Conservation (phyloP, 1,140 invertebrate genomes). For the Ips nitidus region DNA sequence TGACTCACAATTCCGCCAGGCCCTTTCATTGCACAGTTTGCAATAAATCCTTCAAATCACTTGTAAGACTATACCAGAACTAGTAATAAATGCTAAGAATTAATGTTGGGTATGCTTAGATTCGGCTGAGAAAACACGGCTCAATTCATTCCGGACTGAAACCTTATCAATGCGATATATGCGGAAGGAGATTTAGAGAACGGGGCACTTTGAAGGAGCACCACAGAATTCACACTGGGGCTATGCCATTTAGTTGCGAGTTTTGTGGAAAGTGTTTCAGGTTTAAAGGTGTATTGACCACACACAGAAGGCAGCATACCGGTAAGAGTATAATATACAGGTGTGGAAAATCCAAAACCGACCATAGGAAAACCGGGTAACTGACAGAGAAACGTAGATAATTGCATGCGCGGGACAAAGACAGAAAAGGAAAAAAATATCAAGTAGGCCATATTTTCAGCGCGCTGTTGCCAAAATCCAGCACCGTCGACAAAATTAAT, state of each 20-base stretch:
- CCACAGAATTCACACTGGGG: constrained; percentile 77
- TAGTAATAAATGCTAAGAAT: background rate
- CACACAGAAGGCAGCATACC: constrained; percentile 66
- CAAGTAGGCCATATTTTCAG: too few relatives aligned
- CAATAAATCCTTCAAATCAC: constrained; percentile 57
- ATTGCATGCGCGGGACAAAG: too few relatives aligned
- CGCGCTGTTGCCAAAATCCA: too few relatives aligned
- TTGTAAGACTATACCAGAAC: constrained; percentile 38
- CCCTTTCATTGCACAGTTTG: constrained; percentile 55
- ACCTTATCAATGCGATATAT: constrained; percentile 74
- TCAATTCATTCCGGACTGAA: constrained; percentile 59
- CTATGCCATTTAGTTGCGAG: constrained; percentile 76
- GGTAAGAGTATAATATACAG: constrained; percentile 37
- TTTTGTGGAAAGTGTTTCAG: constrained; percentile 71
- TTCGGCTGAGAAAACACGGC: constrained; percentile 40
- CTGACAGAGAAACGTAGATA: too few relatives aligned
- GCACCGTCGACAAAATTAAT: too few relatives aligned
- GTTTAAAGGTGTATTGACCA: constrained; percentile 69
- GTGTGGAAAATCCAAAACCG: too few relatives aligned
- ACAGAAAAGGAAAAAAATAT: background rate
- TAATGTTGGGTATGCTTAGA: background rate
- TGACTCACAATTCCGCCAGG: constrained; percentile 57
- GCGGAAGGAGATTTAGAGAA: constrained; percentile 70
- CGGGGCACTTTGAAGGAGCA: constrained; percentile 63
- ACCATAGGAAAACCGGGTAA: too few relatives aligned